phyloP scores from a whole-genome alignment of 1,140 invertebrate genomes.

The Cheumatopsyche charites region DNA sequence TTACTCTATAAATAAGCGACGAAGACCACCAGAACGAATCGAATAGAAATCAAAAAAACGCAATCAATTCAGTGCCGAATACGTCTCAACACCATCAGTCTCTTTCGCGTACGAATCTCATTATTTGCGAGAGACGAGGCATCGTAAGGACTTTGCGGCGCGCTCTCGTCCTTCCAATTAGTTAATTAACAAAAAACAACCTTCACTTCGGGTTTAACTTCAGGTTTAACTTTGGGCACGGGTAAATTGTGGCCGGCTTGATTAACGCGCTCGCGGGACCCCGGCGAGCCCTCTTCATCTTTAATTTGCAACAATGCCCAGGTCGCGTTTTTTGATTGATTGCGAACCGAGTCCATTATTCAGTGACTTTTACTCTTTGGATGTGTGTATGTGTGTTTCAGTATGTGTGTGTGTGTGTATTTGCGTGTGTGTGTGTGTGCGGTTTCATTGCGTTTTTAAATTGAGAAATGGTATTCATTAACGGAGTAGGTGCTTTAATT shows the following conservation, averaged over 20 bases:
- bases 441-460: no score
- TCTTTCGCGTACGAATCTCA: background rate
- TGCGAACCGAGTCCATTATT: constrained; percentile 29
- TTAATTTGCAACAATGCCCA: constrained; percentile 39
- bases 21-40: background rate
- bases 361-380: background rate
- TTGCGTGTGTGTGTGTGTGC: background rate
- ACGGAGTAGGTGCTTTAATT: no score
- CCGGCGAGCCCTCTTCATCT: constrained; percentile 37
- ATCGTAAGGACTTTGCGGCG: no score
- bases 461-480: no score
- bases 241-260: constrained; percentile 44
- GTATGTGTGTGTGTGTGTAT: constrained; percentile 12
- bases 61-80: constrained; percentile 33
- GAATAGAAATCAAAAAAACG: background rate
- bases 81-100: no score
- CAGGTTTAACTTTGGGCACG: constrained; percentile 33
- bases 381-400: background rate
- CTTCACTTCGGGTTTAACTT: no score
- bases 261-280: constrained; percentile 37
- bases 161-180: constrained; percentile 42
- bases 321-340: constrained; percentile 42
- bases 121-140: constrained; percentile 26
- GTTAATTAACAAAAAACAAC: constrained; percentile 46
- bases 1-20: background rate